Percentiles rank a stretch among this genome's conserved stretches.
Evolutionary conservation across 2,113 vertebrate species (phyloP).

Genomic region (Amblyopsis rosae): DNA sequence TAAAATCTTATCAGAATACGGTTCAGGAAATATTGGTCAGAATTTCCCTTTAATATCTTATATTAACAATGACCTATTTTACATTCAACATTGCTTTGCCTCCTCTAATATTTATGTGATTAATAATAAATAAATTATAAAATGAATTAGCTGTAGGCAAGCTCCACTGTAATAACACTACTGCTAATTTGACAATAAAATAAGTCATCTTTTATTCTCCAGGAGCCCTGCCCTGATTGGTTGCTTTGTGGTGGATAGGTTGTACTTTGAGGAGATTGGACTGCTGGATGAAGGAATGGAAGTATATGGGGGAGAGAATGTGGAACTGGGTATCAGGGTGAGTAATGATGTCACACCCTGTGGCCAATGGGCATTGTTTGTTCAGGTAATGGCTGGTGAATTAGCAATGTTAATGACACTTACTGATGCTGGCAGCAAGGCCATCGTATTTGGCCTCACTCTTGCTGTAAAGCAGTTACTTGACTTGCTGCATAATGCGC

Average conservation of each 20-base stretch:
- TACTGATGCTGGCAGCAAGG: conserved; percentile 46
- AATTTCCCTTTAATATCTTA: too few species aligned
- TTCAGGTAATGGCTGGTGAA: conserved; percentile 53
- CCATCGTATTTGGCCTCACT: conserved; percentile 13
- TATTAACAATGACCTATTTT: too few species aligned
- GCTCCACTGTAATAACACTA: too few species aligned
- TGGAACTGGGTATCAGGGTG: conserved; percentile 96
- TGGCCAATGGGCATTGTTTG: conserved; percentile 47
- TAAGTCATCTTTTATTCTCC: conserved; percentile 40
- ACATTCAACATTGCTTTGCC: too few species aligned
- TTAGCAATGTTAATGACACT: conserved; percentile 56
- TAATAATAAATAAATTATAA: too few species aligned
- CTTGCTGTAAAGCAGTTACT: conserved; percentile 21
- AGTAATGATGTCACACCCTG: conserved; percentile 63
- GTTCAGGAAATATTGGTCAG: too few species aligned
- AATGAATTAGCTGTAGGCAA: too few species aligned
- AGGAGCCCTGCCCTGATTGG: conserved; percentile 98
- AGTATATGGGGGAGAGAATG: conserved; percentile 96
- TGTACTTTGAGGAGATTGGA: conserved; percentile 97
- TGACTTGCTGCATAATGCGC: conserved; percentile 4
- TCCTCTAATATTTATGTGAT: too few species aligned
- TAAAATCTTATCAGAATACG: neutral
- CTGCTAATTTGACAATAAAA: too few species aligned
- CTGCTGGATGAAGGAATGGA: conserved; percentile 98
- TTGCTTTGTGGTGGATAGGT: conserved; percentile 95